These are phyloP conservation scores for Drosophila histrio DNA, from an alignment of 2,888 invertebrate species.

Conservation along the genomic window DNA sequence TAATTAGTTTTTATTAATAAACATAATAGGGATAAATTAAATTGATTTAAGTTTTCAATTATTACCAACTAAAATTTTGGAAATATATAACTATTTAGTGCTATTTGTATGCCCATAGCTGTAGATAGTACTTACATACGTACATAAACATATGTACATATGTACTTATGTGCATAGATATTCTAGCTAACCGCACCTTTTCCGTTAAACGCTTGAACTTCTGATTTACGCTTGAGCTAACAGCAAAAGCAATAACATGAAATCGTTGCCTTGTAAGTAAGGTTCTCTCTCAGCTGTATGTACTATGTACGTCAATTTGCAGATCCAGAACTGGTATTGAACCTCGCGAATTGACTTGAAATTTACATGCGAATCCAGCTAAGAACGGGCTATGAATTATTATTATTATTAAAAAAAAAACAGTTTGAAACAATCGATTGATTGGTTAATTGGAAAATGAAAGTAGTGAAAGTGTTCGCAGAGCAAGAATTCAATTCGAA, in stretches of 20 bases:
- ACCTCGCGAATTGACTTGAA: background rate
- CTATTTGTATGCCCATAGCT: background rate
- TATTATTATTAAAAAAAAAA: no score
- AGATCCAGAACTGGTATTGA: conserved; percentile 3
- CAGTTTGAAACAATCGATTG: no score
- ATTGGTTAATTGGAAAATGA: no score
- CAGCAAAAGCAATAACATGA: conserved; percentile 25
- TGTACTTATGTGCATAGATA: conserved; percentile 15
- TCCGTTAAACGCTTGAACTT: conserved; percentile 69
- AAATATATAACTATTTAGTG: background rate
- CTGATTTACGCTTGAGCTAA: conserved; percentile 55
- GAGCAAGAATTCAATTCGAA: no score
- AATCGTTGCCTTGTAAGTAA: background rate
- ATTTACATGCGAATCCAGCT: background rate
- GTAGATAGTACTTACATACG: background rate
- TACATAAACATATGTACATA: no score
- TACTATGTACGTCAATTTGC: background rate
- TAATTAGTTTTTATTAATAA: background rate
- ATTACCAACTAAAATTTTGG: background rate
- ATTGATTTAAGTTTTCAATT: no score
- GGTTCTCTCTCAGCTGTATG: background rate
- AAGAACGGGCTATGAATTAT: no score
- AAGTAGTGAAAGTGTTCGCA: no score
- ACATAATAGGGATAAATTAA: no score
- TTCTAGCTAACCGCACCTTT: conserved; percentile 63